Percentiles rank a stretch among this genome's conserved stretches.
Conservation (phyloP, 2,888 invertebrate genomes). For the Chrysolina oricalcia region DNA sequence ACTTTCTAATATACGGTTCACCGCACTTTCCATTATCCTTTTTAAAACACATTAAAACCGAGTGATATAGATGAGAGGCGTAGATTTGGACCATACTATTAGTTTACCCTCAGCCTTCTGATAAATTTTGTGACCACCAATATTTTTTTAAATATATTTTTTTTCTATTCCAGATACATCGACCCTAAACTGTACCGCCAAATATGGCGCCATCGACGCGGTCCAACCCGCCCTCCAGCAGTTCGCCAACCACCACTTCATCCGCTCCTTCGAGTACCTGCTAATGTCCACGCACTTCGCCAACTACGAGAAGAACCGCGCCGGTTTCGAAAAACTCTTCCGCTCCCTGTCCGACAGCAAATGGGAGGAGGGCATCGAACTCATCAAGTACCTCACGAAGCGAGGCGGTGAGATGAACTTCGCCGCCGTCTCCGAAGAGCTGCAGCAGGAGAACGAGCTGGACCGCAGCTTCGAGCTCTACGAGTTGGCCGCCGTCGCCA, state of each 20-base stretch:
- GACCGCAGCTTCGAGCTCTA: constrained; percentile 73
- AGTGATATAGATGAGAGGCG: no score
- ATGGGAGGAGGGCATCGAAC: constrained; percentile 82
- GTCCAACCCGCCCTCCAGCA: constrained; percentile 73
- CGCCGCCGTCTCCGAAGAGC: constrained; percentile 66
- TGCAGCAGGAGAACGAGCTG: constrained; percentile 66
- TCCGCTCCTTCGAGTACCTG: constrained; percentile 84
- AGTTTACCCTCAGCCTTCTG: no score
- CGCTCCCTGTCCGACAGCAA: constrained; percentile 82
- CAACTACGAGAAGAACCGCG: constrained; percentile 83
- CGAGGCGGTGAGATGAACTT: constrained; percentile 81
- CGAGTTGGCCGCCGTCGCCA: constrained; percentile 82
- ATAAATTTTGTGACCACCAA: no score
- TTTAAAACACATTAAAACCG: no score
- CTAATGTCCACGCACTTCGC: constrained; percentile 84
- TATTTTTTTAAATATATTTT: background rate
- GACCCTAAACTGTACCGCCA: constrained; percentile 76
- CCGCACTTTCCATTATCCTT: no score
- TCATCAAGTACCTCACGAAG: constrained; percentile 85
- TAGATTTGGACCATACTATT: no score
- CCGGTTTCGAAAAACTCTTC: constrained; percentile 84
- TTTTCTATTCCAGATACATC: constrained; percentile 51
- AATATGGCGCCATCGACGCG: constrained; percentile 77
- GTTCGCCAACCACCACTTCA: constrained; percentile 79
- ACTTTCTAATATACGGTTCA: no score